phyloP scores from a whole-genome alignment of 2,888 invertebrate species.

The Aquatica leii region DNA sequence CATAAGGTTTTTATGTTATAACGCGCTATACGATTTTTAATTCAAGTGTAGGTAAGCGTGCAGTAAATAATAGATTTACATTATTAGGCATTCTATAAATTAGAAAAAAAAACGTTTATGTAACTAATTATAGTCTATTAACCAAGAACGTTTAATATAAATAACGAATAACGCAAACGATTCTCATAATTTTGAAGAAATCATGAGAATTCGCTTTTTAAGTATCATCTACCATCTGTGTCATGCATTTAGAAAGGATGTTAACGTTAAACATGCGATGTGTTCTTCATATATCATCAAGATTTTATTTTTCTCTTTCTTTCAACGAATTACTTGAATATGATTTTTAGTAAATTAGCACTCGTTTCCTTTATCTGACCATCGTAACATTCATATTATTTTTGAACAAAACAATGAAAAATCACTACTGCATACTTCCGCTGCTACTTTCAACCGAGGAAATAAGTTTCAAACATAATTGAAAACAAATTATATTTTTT shows the following conservation, averaged over 20 bases:
- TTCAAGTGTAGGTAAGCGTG: too few relatives aligned
- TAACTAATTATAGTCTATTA: too few relatives aligned
- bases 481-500: slow-evolving; percentile 26
- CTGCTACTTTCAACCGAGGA: slow-evolving; percentile 37
- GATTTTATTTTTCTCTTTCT: not conserved
- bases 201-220: not conserved
- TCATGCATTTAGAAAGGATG: slow-evolving; percentile 1
- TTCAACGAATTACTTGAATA: not conserved
- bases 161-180: too few relatives aligned
- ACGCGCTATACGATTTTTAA: too few relatives aligned
- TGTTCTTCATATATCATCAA: slow-evolving; percentile 4
- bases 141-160: too few relatives aligned
- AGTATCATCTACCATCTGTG: not conserved
- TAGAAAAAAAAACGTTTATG: too few relatives aligned
- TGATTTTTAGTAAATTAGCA: too few relatives aligned
- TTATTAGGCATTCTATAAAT: too few relatives aligned
- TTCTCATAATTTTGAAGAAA: slow-evolving; percentile 2
- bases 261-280: slow-evolving; percentile 5
- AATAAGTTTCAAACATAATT: slow-evolving; percentile 37
- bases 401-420: slow-evolving; percentile 39
- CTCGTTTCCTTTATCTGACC: too few relatives aligned
- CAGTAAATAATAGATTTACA: too few relatives aligned
- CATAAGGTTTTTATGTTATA: too few relatives aligned
- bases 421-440: slow-evolving; percentile 43
- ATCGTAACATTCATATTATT: slow-evolving; percentile 9